Percentiles rank a stretch among this genome's conserved stretches.
phyloP scores from a whole-genome alignment of 2,797 vertebrate genomes.

The Scarus forsteni region DNA sequence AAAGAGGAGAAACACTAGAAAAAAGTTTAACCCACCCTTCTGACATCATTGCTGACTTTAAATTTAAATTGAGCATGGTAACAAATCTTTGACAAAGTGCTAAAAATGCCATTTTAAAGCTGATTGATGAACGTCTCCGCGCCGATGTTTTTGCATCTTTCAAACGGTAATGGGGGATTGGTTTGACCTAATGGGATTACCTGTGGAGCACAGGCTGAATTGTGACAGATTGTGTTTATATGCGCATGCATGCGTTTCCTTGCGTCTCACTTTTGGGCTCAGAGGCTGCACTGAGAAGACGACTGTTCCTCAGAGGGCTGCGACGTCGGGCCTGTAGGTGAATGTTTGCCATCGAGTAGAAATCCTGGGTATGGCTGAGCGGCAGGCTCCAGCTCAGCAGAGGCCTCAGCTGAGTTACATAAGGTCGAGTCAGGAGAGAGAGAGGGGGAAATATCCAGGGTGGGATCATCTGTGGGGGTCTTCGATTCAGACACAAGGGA shows the following conservation, averaged over 20 bases:
- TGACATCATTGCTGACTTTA: too few species aligned
- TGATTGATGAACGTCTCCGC: slow-evolving; percentile 5
- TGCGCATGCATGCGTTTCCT: slow-evolving; percentile 47
- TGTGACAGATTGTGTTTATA: slow-evolving; percentile 33
- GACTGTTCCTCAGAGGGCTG: slow-evolving; percentile 34
- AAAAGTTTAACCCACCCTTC: too few species aligned
- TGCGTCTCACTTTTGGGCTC: slow-evolving; percentile 30
- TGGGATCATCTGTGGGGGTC: slow-evolving; percentile 14
- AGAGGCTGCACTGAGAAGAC: slow-evolving; percentile 41
- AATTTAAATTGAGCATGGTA: not conserved
- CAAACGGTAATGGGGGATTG: not conserved
- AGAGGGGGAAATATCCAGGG: not conserved
- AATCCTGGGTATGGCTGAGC: slow-evolving; percentile 17
- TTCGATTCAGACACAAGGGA: slow-evolving; percentile 24
- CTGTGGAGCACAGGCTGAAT: slow-evolving; percentile 34
- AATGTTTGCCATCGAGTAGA: slow-evolving; percentile 17
- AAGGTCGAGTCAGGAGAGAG: slow-evolving; percentile 14
- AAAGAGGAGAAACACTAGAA: not conserved
- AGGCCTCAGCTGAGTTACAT: slow-evolving; percentile 13
- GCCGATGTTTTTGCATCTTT: slow-evolving; percentile 3
- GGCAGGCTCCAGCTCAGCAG: slow-evolving; percentile 23
- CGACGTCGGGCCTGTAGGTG: slow-evolving; percentile 21
- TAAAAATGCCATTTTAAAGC: slow-evolving; percentile 1
- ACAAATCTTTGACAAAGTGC: not conserved
- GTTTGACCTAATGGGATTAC: slow-evolving; percentile 27